A percentile compares a stretch with the other conserved stretches of the same genome.
These are phyloP conservation scores for Scaptomyza polygonia DNA, from an alignment of 2,888 invertebrate species.

Conservation along the genomic window DNA sequence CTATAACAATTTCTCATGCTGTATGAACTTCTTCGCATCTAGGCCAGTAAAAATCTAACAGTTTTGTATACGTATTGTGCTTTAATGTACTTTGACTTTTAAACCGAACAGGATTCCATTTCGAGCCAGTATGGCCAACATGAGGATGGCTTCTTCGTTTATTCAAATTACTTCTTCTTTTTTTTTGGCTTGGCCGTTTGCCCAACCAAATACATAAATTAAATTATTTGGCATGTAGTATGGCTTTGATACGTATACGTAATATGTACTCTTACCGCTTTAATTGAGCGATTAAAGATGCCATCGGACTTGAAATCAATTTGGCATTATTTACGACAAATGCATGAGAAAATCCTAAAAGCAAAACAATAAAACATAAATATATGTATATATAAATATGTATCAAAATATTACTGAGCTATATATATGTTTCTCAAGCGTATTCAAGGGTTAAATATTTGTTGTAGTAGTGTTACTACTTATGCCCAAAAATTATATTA, in stretches of 20 bases:
- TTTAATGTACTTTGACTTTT: constrained; percentile 63
- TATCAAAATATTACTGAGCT: background rate
- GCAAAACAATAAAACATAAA: background rate
- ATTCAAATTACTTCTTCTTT: constrained; percentile 40
- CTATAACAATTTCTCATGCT: constrained; percentile 76
- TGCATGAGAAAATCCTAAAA: background rate
- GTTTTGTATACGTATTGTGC: constrained; percentile 30
- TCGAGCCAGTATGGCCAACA: constrained; percentile 9
- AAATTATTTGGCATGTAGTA: constrained; percentile 8
- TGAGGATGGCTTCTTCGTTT: constrained; percentile 4
- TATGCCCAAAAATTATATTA: background rate
- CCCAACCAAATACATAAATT: constrained; percentile 36
- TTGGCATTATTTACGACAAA: background rate
- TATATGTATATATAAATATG: too few species aligned
- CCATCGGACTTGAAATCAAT: constrained; percentile 1
- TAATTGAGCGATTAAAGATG: constrained; percentile 59
- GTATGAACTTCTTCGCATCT: constrained; percentile 44
- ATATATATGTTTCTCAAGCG: background rate
- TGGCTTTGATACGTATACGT: constrained; percentile 36
- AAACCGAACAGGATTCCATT: constrained; percentile 39
- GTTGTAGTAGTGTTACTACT: background rate
- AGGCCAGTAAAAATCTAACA: constrained; percentile 53
- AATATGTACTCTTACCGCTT: constrained; percentile 46
- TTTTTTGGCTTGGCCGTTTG: constrained; percentile 34
- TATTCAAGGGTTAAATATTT: background rate